Evolutionary conservation across 2,797 vertebrate genomes (phyloP), one percentile per base, ranked within the genome.

Genomic region (Tapera naevia): DNA sequence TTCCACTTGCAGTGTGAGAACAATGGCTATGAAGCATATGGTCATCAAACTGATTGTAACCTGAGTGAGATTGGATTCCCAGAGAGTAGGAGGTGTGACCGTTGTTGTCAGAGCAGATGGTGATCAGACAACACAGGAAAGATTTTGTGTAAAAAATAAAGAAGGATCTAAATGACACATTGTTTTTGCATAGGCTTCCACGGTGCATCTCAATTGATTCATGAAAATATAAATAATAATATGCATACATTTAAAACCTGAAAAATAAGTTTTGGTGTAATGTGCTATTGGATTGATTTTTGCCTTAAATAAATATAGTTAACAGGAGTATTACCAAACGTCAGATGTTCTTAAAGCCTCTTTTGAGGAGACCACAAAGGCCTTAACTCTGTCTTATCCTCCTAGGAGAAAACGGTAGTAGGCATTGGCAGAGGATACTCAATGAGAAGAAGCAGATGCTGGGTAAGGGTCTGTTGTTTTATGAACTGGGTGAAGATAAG

Each of bases 1-100:
- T 93, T 96, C 64, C 17, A 17, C 50, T 94, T 84, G 46, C 70
- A 93, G 33, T 91, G 66, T 94, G 86, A 81, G 87, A 94, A 92
- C 65, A 71, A 33, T 75, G 65, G 67, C 48, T 70, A 9, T 69
- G 61, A 60, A 96, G 50, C 78, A 87, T 89, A 67, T 64, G 53
- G 62, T 88, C 91, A 67, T 79, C 24, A 8, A 23, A 74, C 51
- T 90, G 88, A 72, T 60, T 82, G 93, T 72, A 91, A 56, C 81
- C 43, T 71, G 61, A 48, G 41, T 45, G 53, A 71, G 82, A 57
- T 3, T 60, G 82, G 45, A 73, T 51, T 96, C 67, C 50, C 57
- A 72, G 80, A 67, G 88, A 89, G 65, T 67, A 81, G 67, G 78
- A 94, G 83, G 30, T 91, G 25, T 71, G 62, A 91, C 50, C 19